Evolutionary conservation across 2,888 invertebrate species (phyloP), one percentile per base, ranked within the genome.

Genomic region (Myopa testacea): DNA sequence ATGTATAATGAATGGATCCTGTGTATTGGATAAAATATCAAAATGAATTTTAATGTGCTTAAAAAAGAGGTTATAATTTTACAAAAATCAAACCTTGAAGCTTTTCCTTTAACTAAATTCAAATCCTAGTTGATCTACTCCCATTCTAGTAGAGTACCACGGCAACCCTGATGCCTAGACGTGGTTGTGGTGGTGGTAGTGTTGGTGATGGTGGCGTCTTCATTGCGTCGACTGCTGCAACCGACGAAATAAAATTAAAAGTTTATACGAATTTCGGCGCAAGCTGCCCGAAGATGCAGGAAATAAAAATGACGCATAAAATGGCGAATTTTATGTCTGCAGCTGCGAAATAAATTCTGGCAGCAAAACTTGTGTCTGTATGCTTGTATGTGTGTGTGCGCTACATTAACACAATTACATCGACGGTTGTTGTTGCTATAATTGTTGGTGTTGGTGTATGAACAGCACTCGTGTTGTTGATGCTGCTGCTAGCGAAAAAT

Each of bases 261-360:
- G 69, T 75, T 75, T 75, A 75, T 60, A 26, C 60, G 60, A 40
- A 37, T 69, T 68, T 58, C 38, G 50, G 34, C 52, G 75, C 60
- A 7, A 65, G 65, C 34, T 12, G 26, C 34, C 58, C 60, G 75
- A 55, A 55, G 52, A 58, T 45, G 75, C 60, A 45, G 50, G 65
- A 63, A 74, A 52, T 65, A 74, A 74, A 73, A 74, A 19, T 7
- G 68, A 7, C 40, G 34, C 58, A 75, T 75, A 75, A 75, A 75
- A 75, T 75, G 34, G 58, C 34, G 58, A 75, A 69, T 75, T 75
- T 75, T 69, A 75, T 75, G 75, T 60, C 34, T 58, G 58, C 68
- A 58, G 58, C 68, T 69, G 75, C 19, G 69, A 75, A 75, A 75
- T 75, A 75, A 75, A 68, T 75, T 75, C 38, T 55, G 74, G 52